Evolutionary conservation across 2,888 invertebrate genomes (phyloP).

Genomic region (Ephialtes manifestator): DNA sequence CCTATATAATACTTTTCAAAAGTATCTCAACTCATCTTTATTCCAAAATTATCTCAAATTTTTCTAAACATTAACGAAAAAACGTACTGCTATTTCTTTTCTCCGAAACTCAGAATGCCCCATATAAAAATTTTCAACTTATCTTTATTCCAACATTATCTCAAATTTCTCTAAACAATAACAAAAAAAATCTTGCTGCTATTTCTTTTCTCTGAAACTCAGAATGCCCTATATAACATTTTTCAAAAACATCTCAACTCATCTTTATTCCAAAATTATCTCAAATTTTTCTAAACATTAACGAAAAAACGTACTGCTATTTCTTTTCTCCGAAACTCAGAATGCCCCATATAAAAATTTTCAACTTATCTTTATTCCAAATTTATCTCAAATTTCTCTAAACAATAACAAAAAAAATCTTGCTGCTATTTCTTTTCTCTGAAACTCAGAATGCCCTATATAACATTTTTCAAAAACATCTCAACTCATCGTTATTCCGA

Average conservation of each 20-base stretch:
- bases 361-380: too few relatives aligned
- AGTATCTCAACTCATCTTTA: too few relatives aligned
- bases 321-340: too few relatives aligned
- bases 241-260: neutral
- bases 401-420: neutral
- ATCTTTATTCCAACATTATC: neutral
- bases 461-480: neutral
- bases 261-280: neutral
- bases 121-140: conserved; percentile 1
- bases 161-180: neutral
- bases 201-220: conserved; percentile 20
- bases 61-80: neutral
- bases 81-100: conserved; percentile 3
- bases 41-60: too few relatives aligned
- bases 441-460: conserved; percentile 20
- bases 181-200: neutral
- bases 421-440: conserved; percentile 6
- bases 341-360: too few relatives aligned
- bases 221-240: conserved; percentile 13
- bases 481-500: neutral
- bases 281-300: too few relatives aligned
- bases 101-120: conserved; percentile 16
- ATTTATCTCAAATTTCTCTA: too few relatives aligned
- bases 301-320: too few relatives aligned
- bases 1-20: too few relatives aligned